These are phyloP conservation scores for Lonchura striata DNA, from an alignment of 2,113 vertebrate species.

Conservation along the genomic window DNA sequence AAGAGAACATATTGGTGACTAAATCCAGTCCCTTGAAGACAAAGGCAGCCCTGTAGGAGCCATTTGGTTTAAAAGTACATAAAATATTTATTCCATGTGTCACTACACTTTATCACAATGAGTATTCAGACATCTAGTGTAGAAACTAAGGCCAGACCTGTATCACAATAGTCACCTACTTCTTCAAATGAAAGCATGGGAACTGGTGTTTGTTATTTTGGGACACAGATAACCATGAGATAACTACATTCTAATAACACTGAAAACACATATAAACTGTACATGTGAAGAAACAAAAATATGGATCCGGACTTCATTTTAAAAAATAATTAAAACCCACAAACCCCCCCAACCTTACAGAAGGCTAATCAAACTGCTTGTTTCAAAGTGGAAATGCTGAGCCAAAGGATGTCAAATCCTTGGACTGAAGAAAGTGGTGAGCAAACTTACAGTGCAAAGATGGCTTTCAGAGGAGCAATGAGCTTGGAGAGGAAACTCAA, in stretches of 20 bases:
- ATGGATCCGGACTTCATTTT: neutral
- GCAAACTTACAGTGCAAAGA: neutral
- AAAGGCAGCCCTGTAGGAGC: neutral
- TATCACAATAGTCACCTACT: neutral
- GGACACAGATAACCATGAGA: neutral
- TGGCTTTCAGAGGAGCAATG: neutral
- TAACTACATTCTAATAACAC: neutral
- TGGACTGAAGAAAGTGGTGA: neutral
- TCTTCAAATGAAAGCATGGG: neutral
- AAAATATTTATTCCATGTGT: neutral
- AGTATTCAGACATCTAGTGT: neutral
- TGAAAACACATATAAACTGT: neutral
- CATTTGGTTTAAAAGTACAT: neutral
- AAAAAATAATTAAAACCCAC: fast-evolving
- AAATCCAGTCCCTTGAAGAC: neutral
- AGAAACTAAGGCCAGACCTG: neutral
- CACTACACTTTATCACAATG: neutral
- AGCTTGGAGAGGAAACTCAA: neutral
- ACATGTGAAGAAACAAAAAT: neutral
- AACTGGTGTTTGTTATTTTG: neutral
- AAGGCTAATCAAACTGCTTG: neutral
- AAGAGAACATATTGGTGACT: neutral
- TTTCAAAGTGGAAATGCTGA: neutral
- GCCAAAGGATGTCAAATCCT: neutral
- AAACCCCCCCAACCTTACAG: fast-evolving